Conservation (phyloP, 2,797 vertebrate species). For the Pangasius larnaudii region DNA sequence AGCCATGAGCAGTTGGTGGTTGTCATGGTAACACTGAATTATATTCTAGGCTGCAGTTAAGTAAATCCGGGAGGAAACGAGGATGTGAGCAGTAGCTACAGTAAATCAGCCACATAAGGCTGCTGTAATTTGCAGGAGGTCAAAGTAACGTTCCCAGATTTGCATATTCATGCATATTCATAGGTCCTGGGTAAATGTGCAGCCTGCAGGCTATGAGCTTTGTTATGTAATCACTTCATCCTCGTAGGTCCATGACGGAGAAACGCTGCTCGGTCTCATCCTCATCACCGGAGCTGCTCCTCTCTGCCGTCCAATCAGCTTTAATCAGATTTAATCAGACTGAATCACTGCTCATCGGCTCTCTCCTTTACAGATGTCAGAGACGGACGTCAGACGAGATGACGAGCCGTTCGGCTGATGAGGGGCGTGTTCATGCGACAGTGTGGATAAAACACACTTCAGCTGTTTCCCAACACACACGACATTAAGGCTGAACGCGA, state of each 20-base stretch:
- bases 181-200: not conserved
- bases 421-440: not conserved
- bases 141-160: not conserved
- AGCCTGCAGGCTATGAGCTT: not conserved
- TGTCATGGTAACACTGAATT: not conserved
- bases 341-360: not conserved
- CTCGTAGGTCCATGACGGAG: no score
- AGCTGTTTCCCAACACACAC: slow-evolving; percentile 19
- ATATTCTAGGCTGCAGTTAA: not conserved
- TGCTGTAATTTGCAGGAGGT: not conserved
- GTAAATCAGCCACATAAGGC: not conserved
- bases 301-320: not conserved
- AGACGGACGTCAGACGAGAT: not conserved
- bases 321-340: not conserved
- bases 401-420: not conserved
- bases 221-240: not conserved
- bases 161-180: not conserved
- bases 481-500: not conserved
- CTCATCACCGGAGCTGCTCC: not conserved
- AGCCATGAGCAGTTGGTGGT: not conserved
- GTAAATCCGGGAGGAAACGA: not conserved
- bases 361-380: not conserved
- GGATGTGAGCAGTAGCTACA: not conserved
- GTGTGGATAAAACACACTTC: slow-evolving; percentile 3
- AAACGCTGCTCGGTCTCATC: not conserved